phyloP scores from a whole-genome alignment of 2,113 vertebrate species.

The Oncorhynchus tshawytscha region DNA sequence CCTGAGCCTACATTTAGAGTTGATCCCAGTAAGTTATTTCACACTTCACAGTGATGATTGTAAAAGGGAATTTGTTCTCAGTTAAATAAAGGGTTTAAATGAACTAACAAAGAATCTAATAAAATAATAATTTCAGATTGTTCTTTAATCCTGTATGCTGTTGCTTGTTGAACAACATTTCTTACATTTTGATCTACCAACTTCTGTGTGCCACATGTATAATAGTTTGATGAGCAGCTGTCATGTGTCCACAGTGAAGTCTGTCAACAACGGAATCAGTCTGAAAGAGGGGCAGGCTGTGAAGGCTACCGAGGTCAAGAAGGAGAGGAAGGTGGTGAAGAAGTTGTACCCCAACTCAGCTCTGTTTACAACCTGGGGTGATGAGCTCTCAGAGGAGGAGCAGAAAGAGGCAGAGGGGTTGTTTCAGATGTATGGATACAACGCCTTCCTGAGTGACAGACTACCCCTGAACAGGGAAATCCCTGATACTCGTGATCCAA shows the following conservation, averaged over 20 bases:
- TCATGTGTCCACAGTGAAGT: slow-evolving; percentile 27
- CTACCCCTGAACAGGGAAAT: slow-evolving; percentile 68
- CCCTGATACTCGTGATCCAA: slow-evolving; percentile 61
- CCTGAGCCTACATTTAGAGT: no score
- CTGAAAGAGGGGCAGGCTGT: neutral
- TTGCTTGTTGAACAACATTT: no score
- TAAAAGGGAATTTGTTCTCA: no score
- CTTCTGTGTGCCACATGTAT: no score
- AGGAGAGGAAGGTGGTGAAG: slow-evolving; percentile 43
- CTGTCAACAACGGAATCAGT: slow-evolving; percentile 30
- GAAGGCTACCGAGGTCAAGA: slow-evolving; percentile 9
- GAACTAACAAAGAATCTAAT: no score
- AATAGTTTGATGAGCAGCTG: neutral
- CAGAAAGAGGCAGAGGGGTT: slow-evolving; percentile 61
- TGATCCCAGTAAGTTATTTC: no score
- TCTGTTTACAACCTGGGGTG: slow-evolving; percentile 67
- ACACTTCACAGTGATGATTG: no score
- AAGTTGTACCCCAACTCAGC: slow-evolving; percentile 64
- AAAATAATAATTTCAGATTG: no score
- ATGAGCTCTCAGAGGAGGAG: slow-evolving; percentile 60
- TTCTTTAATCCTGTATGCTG: no score
- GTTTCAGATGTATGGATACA: slow-evolving; percentile 68
- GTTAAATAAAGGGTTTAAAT: no score
- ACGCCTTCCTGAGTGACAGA: slow-evolving; percentile 70
- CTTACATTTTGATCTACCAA: no score